These are phyloP conservation scores for Aeoliscus strigatus DNA, from an alignment of 2,797 vertebrate species.

Conservation along the genomic window DNA sequence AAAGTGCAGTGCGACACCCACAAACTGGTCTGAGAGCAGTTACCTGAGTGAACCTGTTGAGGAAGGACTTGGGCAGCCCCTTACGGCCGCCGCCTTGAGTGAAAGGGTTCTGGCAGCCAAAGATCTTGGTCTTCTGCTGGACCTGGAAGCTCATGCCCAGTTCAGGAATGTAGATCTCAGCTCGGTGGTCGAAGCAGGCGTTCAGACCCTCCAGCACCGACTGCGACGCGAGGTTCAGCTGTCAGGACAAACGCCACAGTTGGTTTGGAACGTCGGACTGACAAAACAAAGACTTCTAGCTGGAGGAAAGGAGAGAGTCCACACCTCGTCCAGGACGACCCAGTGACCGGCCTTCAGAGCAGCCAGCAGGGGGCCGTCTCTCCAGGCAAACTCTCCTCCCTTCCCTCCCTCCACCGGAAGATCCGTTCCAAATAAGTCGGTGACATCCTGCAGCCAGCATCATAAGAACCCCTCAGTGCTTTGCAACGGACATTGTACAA, in stretches of 20 bases:
- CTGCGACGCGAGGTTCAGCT: conserved; percentile 97
- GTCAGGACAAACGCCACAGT: conserved; percentile 16
- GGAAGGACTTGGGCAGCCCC: conserved; percentile 93
- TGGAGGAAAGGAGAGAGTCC: neutral
- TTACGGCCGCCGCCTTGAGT: conserved; percentile 95
- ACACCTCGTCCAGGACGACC: conserved; percentile 93
- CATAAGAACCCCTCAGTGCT: conserved; percentile 2
- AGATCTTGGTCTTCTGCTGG: conserved; percentile 94
- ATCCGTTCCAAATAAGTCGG: conserved; percentile 95
- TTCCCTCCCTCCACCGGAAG: conserved; percentile 97
- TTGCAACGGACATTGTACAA: too few species aligned
- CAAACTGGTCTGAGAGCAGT: conserved; percentile 8
- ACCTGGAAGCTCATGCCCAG: conserved; percentile 91
- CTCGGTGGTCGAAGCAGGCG: conserved; percentile 95
- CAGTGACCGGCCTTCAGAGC: conserved; percentile 93
- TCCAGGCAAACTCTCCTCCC: conserved; percentile 96
- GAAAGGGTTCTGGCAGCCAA: conserved; percentile 96
- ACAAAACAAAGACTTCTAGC: too few species aligned
- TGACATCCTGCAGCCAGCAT: conserved; percentile 81
- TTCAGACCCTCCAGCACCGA: conserved; percentile 95
- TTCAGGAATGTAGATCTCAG: conserved; percentile 92
- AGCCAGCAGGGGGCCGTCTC: conserved; percentile 90
- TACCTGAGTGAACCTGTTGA: conserved; percentile 96
- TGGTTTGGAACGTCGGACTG: too few species aligned
- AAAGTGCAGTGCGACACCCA: too few species aligned